Conservation (phyloP, 2,888 invertebrate genomes). For the Argynnis bischoffii region DNA sequence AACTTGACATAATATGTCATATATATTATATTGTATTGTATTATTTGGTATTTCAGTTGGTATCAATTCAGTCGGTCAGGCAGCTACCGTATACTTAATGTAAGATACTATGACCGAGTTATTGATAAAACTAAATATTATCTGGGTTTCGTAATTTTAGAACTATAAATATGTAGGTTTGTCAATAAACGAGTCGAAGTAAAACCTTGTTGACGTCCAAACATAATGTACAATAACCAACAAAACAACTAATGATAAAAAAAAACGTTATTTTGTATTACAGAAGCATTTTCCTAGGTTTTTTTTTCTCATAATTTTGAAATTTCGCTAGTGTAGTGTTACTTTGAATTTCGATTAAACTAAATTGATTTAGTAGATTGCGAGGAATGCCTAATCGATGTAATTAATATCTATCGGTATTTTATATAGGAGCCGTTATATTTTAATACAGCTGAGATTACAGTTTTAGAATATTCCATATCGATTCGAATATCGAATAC, state of each 20-base stretch:
- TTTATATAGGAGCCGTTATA: neutral
- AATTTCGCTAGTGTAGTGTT: too few species aligned
- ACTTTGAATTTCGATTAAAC: constrained; percentile 10
- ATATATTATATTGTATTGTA: too few species aligned
- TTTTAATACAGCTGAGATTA: constrained; percentile 2
- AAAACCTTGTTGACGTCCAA: constrained; percentile 33
- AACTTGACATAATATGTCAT: constrained; percentile 11
- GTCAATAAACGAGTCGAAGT: constrained; percentile 13
- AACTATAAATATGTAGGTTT: constrained; percentile 10
- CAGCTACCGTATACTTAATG: constrained; percentile 19
- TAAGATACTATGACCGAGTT: neutral
- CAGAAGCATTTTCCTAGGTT: constrained; percentile 3
- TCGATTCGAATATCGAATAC: neutral
- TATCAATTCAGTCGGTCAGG: constrained; percentile 25
- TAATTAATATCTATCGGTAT: neutral
- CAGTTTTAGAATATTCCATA: constrained; percentile 14
- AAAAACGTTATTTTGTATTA: constrained; percentile 23
- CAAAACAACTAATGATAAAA: constrained; percentile 5
- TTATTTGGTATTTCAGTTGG: constrained; percentile 9
- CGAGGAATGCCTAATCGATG: constrained; percentile 8
- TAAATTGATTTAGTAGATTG: constrained; percentile 2
- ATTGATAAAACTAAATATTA: neutral
- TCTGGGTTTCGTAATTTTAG: constrained; percentile 1
- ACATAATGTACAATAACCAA: constrained; percentile 31
- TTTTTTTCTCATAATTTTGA: neutral